Evolutionary conservation across 2,113 vertebrate genomes (phyloP).

Genomic region (Sus scrofa): DNA sequence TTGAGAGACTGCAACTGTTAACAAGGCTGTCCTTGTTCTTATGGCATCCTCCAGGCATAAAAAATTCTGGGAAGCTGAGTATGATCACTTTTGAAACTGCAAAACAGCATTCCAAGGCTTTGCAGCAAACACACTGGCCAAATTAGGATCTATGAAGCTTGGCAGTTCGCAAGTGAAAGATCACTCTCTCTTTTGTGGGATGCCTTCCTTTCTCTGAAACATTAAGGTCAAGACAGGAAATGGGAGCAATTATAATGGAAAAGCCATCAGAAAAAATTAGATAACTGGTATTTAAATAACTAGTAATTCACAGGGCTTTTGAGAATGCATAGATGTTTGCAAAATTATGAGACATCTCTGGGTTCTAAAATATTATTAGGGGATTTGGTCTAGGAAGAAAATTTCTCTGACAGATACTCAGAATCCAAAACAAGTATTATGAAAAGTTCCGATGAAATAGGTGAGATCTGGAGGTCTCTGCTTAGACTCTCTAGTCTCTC

Average conservation of each 20-base stretch:
- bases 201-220: slow-evolving; percentile 80
- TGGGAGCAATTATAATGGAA: slow-evolving; percentile 88
- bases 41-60: slow-evolving; percentile 92
- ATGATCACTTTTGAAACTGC: slow-evolving; percentile 94
- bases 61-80: slow-evolving; percentile 94
- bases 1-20: slow-evolving; percentile 90
- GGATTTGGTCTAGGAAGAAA: slow-evolving; percentile 84
- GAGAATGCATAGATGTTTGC: slow-evolving; percentile 86
- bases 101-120: slow-evolving; percentile 93
- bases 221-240: slow-evolving; percentile 86
- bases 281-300: slow-evolving; percentile 86
- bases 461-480: slow-evolving; percentile 64
- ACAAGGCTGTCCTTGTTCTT: slow-evolving; percentile 97
- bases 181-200: slow-evolving; percentile 78
- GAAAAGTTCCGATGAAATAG: slow-evolving; percentile 69
- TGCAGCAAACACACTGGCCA: slow-evolving; percentile 86
- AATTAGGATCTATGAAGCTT: slow-evolving; percentile 87
- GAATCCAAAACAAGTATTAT: slow-evolving; percentile 73
- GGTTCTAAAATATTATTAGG: slow-evolving; percentile 83
- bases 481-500: slow-evolving; percentile 66
- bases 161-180: slow-evolving; percentile 85
- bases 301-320: slow-evolving; percentile 86
- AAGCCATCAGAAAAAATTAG: slow-evolving; percentile 85
- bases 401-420: slow-evolving; percentile 81
- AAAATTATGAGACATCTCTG: slow-evolving; percentile 73